These are phyloP conservation scores for Trichonephila clavata DNA, from an alignment of 1,140 invertebrate genomes.

Conservation along the genomic window DNA sequence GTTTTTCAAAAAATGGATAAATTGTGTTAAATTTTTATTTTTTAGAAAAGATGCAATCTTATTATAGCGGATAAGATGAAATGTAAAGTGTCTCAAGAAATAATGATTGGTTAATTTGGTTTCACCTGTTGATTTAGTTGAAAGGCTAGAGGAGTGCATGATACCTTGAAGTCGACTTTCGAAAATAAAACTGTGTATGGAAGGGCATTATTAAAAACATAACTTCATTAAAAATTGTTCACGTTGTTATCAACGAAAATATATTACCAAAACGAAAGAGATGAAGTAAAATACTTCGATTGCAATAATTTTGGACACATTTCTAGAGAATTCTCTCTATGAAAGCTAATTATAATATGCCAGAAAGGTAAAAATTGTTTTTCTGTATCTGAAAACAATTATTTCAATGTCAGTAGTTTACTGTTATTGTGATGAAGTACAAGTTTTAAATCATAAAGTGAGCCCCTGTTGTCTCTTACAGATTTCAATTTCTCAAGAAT, in stretches of 20 bases:
- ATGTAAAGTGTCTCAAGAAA: no score
- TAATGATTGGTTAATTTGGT: neutral
- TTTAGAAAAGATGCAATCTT: neutral
- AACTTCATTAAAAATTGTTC: neutral
- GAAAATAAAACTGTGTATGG: no score
- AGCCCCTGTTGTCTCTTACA: neutral
- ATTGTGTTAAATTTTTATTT: neutral
- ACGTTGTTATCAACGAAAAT: neutral
- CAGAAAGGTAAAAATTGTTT: neutral
- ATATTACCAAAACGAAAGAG: no score
- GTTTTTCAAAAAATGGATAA: neutral
- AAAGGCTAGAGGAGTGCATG: no score
- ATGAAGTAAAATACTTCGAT: neutral
- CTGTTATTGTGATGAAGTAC: neutral
- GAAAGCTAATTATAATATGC: neutral
- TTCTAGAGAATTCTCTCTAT: neutral
- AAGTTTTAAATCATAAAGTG: neutral
- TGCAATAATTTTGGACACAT: neutral
- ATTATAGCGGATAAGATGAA: neutral
- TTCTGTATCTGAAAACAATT: neutral
- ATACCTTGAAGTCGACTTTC: no score
- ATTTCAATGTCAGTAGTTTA: neutral
- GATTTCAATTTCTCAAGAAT: neutral
- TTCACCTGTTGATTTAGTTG: neutral
- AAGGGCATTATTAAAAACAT: neutral